Evolutionary conservation across 30 jellyfish, hydroid and myxozoan genomes (phyloP).

Genomic region (Chrysaora quinquecirrha): DNA sequence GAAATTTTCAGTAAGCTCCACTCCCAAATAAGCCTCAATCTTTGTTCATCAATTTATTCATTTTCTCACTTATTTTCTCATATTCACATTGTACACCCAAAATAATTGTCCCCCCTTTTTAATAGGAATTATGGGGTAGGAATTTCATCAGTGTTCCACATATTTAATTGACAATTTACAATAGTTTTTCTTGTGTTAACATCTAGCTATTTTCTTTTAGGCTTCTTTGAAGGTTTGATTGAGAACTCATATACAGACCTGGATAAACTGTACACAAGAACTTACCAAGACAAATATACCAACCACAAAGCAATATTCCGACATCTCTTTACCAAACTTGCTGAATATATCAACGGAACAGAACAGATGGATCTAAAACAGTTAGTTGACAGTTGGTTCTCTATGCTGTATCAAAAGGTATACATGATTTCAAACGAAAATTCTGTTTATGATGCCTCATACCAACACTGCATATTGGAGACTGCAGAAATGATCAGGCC

Average conservation of each 20-base stretch:
- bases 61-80: too few species aligned
- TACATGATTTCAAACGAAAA: slow-evolving; percentile 77
- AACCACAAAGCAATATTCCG: slow-evolving; percentile 70
- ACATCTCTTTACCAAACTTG: slow-evolving; percentile 64
- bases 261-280: slow-evolving; percentile 76
- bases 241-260: slow-evolving; percentile 65
- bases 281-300: slow-evolving; percentile 72
- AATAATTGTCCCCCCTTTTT: too few species aligned
- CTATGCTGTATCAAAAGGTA: slow-evolving; percentile 81
- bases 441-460: slow-evolving; percentile 48
- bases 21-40: too few species aligned
- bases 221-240: slow-evolving; percentile 55
- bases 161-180: too few species aligned
- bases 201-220: too few species aligned
- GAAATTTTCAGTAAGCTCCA: too few species aligned
- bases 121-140: too few species aligned
- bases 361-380: slow-evolving; percentile 82
- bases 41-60: too few species aligned
- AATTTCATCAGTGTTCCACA: too few species aligned
- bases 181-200: background rate
- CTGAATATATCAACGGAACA: slow-evolving; percentile 73
- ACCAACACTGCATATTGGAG: slow-evolving; percentile 82
- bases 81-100: too few species aligned
- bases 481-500: slow-evolving; percentile 84
- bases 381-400: slow-evolving; percentile 75